Conservation (phyloP, 2,797 vertebrate genomes). For the Micromesistius poutassou region DNA sequence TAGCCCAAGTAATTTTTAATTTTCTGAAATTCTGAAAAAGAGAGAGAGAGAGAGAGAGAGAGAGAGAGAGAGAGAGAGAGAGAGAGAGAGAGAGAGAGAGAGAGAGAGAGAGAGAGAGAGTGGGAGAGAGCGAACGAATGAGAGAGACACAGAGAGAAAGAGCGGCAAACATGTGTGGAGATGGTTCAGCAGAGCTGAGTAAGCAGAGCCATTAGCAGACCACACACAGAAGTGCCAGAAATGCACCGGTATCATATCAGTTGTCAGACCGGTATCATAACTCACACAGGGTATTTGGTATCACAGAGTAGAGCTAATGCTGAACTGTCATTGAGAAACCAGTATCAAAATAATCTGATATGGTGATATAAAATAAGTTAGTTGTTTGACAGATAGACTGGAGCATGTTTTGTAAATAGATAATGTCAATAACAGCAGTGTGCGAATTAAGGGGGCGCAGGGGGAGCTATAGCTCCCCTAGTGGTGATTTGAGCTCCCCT, state of each 20-base stretch:
- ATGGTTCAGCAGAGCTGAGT: neutral
- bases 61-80: neutral
- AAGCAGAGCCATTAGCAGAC: neutral
- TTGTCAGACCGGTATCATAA: neutral
- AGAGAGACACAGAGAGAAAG: slow-evolving; percentile 60
- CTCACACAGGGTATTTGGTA: neutral
- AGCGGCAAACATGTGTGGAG: slow-evolving; percentile 73
- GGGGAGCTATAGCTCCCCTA: too few species aligned
- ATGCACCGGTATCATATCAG: neutral
- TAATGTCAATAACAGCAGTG: too few species aligned
- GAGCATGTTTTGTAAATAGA: too few species aligned
- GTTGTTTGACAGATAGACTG: neutral
- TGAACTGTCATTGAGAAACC: neutral
- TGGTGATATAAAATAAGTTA: neutral
- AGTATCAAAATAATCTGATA: neutral
- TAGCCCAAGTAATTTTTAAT: too few species aligned
- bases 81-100: neutral
- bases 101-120: slow-evolving; percentile 28
- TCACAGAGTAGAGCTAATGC: neutral
- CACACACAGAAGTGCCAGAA: neutral
- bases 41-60: neutral
- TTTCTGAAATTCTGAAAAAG: too few species aligned
- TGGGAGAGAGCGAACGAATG: slow-evolving; percentile 1
- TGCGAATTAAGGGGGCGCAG: too few species aligned
- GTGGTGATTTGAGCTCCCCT: too few species aligned